These are phyloP conservation scores for Acanthis flammea DNA, from an alignment of 2,797 vertebrate genomes.

Conservation along the genomic window DNA sequence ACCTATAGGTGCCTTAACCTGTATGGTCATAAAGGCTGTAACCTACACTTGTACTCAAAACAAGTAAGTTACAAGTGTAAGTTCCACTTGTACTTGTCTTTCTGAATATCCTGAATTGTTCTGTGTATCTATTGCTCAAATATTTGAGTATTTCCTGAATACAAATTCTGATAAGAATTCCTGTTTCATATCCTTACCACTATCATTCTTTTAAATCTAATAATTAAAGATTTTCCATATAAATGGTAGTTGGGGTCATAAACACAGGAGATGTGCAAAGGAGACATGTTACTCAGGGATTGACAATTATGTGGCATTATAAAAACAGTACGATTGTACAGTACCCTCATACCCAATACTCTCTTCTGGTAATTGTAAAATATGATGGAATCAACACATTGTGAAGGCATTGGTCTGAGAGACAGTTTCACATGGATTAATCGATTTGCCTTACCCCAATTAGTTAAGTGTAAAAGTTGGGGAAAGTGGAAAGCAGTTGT, in stretches of 20 bases:
- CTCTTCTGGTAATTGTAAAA: not conserved
- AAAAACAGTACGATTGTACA: not conserved
- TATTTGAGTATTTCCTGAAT: not conserved
- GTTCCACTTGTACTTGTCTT: not conserved
- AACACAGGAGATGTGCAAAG: not conserved
- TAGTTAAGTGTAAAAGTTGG: not conserved
- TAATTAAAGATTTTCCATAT: not conserved
- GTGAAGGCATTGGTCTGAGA: not conserved
- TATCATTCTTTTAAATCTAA: not conserved
- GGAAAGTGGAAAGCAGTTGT: not conserved
- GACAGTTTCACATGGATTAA: not conserved
- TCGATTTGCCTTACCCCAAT: not conserved
- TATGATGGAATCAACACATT: not conserved
- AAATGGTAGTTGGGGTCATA: not conserved
- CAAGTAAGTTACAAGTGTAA: not conserved
- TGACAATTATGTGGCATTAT: not conserved
- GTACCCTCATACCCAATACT: not conserved
- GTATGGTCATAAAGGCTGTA: not conserved
- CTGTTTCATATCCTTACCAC: not conserved
- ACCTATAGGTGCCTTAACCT: not conserved
- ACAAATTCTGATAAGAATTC: not conserved
- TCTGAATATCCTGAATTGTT: not conserved
- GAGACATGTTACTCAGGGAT: not conserved
- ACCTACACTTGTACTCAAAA: not conserved
- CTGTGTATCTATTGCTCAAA: not conserved